phyloP scores from a whole-genome alignment of 2,113 vertebrate species.

The Pelecanus crispus region DNA sequence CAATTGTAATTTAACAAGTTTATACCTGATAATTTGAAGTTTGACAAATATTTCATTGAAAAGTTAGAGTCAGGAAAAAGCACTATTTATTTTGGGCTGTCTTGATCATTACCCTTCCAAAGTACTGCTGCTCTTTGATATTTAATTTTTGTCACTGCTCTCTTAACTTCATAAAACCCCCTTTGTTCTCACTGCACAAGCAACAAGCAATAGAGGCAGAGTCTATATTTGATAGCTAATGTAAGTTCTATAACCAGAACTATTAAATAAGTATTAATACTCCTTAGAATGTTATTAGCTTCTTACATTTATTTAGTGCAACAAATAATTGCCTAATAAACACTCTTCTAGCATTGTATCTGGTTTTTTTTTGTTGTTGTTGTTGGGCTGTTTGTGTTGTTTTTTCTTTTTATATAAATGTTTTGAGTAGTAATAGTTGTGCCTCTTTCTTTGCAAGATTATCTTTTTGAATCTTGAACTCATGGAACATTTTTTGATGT shows the following conservation, averaged over 20 bases:
- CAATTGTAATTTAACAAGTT: neutral
- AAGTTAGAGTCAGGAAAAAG: neutral
- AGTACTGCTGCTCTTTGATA: neutral
- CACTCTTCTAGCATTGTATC: neutral
- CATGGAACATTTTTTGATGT: neutral
- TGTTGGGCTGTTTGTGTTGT: too few species aligned
- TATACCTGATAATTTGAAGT: neutral
- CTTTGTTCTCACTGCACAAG: neutral
- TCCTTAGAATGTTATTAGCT: neutral
- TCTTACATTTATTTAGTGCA: neutral
- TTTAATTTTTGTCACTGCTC: neutral
- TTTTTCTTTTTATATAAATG: too few species aligned
- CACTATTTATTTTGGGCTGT: neutral
- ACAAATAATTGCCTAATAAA: neutral
- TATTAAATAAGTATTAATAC: neutral
- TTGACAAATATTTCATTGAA: neutral
- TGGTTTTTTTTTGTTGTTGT: neutral
- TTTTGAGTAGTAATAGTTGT: neutral
- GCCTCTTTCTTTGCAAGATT: neutral
- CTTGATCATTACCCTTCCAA: neutral
- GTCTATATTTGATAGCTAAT: neutral
- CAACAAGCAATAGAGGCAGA: neutral
- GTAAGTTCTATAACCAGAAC: neutral
- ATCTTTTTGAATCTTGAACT: neutral
- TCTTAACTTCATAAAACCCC: fast-evolving